Evolutionary conservation across 2,113 vertebrate genomes (phyloP).

Genomic region (Solenodon paradoxus): DNA sequence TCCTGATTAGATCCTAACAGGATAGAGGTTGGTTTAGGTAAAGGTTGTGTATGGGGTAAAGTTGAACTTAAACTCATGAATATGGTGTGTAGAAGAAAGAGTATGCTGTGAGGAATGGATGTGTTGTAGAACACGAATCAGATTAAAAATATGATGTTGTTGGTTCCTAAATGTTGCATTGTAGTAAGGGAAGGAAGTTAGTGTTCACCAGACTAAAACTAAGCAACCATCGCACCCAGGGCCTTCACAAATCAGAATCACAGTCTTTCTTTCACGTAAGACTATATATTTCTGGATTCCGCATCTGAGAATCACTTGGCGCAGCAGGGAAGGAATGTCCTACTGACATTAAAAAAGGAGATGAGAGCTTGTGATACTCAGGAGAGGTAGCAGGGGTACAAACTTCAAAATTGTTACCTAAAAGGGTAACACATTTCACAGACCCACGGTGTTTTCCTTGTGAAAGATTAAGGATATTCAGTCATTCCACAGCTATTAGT

Average conservation of each 20-base stretch:
- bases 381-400: not conserved
- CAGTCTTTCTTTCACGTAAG: not conserved
- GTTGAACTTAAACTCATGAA: not conserved
- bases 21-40: not conserved
- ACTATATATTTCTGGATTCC: not conserved
- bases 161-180: not conserved
- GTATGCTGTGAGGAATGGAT: not conserved
- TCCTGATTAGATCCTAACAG: not conserved
- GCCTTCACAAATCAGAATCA: not conserved
- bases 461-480: not conserved
- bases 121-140: not conserved
- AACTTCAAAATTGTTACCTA: not conserved
- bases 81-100: not conserved
- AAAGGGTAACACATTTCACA: not conserved
- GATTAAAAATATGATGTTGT: not conserved
- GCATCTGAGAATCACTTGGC: not conserved
- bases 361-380: not conserved
- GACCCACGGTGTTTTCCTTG: not conserved
- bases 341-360: not conserved
- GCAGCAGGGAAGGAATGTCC: not conserved
- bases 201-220: not conserved
- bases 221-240: not conserved
- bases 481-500: not conserved
- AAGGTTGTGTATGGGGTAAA: not conserved
- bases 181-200: not conserved